A percentile compares a stretch with the other conserved stretches of the same genome.
Conservation (phyloP, 2,113 vertebrate species). For the Leptobrachium ailaonicum region DNA sequence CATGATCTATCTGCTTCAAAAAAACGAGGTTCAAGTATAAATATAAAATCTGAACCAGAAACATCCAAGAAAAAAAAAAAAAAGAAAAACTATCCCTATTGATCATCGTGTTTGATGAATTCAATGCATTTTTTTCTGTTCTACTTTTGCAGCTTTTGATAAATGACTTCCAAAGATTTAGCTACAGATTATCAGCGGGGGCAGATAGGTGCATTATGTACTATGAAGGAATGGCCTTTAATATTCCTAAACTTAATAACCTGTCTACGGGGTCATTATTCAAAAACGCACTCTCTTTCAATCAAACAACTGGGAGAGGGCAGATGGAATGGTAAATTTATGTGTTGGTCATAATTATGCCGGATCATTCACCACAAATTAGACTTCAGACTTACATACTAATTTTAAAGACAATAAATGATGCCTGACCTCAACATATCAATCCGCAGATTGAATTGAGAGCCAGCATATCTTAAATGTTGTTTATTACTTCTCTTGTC, state of each 20-base stretch:
- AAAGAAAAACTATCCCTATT: slow-evolving; percentile 1
- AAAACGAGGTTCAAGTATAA: not conserved
- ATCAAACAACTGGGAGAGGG: slow-evolving; percentile 10
- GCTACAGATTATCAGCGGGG: slow-evolving; percentile 33
- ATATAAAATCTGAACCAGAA: not conserved
- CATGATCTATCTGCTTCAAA: not conserved
- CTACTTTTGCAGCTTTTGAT: slow-evolving; percentile 35
- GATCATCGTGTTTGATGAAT: slow-evolving; percentile 10
- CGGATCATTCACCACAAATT: slow-evolving; percentile 35
- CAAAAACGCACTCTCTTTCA: slow-evolving; percentile 26
- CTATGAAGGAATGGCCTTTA: slow-evolving; percentile 38
- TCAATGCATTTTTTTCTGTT: slow-evolving; percentile 14
- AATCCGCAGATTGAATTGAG: slow-evolving; percentile 8
- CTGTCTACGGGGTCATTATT: slow-evolving; percentile 36
- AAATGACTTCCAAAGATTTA: slow-evolving; percentile 28
- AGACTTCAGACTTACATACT: slow-evolving; percentile 15
- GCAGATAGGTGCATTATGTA: slow-evolving; percentile 33
- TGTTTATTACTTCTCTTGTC: not conserved
- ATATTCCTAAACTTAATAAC: slow-evolving; percentile 39
- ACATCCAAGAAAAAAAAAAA: not conserved
- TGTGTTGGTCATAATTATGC: slow-evolving; percentile 20
- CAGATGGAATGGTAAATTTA: slow-evolving; percentile 32
- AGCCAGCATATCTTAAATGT: not conserved
- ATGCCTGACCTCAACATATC: slow-evolving; percentile 22
- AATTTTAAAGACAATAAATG: slow-evolving; percentile 29